These are phyloP conservation scores for Acanthacorydalis orientalis DNA, from an alignment of 2,888 invertebrate genomes.

Conservation along the genomic window DNA sequence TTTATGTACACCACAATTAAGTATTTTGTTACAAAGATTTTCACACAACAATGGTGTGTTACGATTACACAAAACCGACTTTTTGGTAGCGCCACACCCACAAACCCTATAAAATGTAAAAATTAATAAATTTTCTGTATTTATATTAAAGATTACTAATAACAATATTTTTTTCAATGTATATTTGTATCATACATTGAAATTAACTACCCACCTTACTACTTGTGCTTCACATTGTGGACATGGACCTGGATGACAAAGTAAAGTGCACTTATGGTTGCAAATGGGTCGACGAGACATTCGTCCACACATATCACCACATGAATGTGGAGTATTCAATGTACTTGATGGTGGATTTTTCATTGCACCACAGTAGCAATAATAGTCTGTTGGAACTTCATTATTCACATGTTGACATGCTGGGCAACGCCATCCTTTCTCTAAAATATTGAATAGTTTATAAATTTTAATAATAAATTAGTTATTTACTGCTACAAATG, in stretches of 20 bases:
- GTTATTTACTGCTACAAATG: not conserved
- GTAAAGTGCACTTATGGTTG: conserved; percentile 54
- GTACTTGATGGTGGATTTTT: conserved; percentile 60
- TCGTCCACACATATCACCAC: conserved; percentile 72
- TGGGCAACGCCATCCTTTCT: conserved; percentile 79
- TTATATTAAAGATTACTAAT: too few relatives aligned
- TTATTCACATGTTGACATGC: conserved; percentile 76
- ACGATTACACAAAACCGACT: conserved; percentile 53
- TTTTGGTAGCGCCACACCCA: conserved; percentile 59
- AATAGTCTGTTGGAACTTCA: conserved; percentile 61
- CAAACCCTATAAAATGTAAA: conserved; percentile 35
- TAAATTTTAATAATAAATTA: not conserved
- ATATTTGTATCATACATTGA: too few relatives aligned
- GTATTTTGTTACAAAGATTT: conserved; percentile 47
- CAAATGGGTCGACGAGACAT: conserved; percentile 30
- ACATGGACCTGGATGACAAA: conserved; percentile 92
- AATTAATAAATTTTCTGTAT: not conserved
- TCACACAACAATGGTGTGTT: conserved; percentile 58
- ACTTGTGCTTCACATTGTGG: conserved; percentile 73
- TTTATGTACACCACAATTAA: conserved; percentile 63
- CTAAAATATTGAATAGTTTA: not conserved
- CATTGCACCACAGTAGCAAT: conserved; percentile 78
- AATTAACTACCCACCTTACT: conserved; percentile 28
- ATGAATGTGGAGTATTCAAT: conserved; percentile 73
- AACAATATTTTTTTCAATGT: too few relatives aligned